Evolutionary conservation across 35 echinoderm and acorn worm species (phyloP), one percentile per base, ranked within the genome.

Genomic region (Patiria miniata): DNA sequence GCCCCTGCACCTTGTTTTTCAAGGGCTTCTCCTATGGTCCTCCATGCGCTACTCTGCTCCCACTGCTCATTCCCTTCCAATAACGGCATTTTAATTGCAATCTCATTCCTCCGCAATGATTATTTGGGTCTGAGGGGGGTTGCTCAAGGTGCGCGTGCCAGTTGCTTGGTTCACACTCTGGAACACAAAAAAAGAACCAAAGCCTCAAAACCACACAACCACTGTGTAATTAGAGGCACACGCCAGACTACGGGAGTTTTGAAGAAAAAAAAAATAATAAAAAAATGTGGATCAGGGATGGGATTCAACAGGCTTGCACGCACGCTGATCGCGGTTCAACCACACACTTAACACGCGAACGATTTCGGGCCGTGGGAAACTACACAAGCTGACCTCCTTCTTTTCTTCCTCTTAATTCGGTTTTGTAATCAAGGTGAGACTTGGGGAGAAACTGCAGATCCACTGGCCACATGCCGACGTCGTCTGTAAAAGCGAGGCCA

Each of bases 171-270:
- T 47, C 42, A 47, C 42, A 47, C 42, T 47, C n/a, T n/a, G n/a
- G n/a, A n/a, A n/a, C n/a, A n/a, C n/a, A 47, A 47, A 47, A 47
- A 47, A 47, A 12, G 12, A 6, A 21, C 21, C 2, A 8, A 14
- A 23, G 23, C 19, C 10, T 73, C 26, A 73, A 34, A 73, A 73
- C 65, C 65, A 73, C 65, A 73, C 34, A 34, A 73, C 65, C 65
- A 73, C 65, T 73, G 65, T 73, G 34, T 73, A 73, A 73, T 73
- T 73, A 73, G 65, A 73, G 65, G n/a, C 65, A 73, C 65, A 73
- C 26, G 65, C 65, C 65, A 34, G 30, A 32, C 65, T 73, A 47
- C 12, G 42, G 12, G 42, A 6, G 12, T 12, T 47, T 4, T 47
- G 42, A 12, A 47, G 42, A 47, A 47, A 47, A 47, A 47, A 6